Evolutionary conservation across 2,797 vertebrate genomes (phyloP).

Genomic region (Megaceryle alcyon): DNA sequence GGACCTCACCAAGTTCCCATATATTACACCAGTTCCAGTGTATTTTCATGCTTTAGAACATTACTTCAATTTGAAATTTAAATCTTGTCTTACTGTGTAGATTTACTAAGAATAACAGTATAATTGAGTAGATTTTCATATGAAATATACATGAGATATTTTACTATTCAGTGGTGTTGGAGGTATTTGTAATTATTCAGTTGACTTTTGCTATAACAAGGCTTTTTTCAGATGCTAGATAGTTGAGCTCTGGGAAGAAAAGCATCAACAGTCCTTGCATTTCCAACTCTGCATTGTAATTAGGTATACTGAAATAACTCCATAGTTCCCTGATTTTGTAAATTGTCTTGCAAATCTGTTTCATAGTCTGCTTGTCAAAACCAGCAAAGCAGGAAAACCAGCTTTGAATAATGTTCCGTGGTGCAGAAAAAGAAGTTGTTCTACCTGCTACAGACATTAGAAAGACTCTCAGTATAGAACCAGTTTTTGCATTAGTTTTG

Average conservation of each 20-base stretch:
- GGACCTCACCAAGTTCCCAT: background rate
- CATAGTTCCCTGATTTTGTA: background rate
- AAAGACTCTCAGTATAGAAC: background rate
- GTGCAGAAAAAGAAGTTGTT: background rate
- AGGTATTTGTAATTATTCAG: conserved; percentile 6
- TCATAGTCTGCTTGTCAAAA: conserved; percentile 2
- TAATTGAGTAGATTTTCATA: background rate
- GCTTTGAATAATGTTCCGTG: background rate
- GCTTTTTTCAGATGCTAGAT: background rate
- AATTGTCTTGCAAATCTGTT: conserved; percentile 54
- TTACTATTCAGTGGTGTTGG: background rate
- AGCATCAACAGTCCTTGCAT: background rate
- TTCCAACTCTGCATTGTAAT: background rate
- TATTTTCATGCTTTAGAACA: background rate
- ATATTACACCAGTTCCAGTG: background rate
- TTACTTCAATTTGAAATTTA: background rate
- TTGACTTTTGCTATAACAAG: background rate
- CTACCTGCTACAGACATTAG: background rate
- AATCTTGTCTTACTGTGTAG: background rate
- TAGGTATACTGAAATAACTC: conserved; percentile 26
- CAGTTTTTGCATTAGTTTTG: background rate
- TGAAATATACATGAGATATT: conserved; percentile 13
- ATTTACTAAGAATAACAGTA: background rate
- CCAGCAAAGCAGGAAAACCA: conserved; percentile 4
- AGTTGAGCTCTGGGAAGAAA: background rate